Conservation (phyloP, 2,888 invertebrate species). For the Eutolmus rufibarbis region DNA sequence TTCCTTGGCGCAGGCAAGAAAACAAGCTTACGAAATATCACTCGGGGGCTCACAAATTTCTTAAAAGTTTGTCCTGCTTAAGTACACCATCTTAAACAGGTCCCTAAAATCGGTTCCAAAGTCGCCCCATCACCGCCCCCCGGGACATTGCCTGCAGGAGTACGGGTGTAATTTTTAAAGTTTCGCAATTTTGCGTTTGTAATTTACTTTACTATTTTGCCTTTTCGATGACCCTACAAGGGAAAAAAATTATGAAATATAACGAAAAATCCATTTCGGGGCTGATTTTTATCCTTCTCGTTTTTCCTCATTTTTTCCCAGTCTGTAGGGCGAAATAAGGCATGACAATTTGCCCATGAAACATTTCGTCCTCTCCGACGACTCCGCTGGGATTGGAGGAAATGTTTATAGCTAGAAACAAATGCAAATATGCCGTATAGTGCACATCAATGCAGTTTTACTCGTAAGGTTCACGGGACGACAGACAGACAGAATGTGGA, state of each 20-base stretch:
- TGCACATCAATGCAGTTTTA: background rate
- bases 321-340: background rate
- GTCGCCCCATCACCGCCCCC: background rate
- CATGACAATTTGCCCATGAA: background rate
- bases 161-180: background rate
- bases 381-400: background rate
- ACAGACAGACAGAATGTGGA: background rate
- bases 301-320: background rate
- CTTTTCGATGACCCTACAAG: background rate
- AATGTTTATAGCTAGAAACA: background rate
- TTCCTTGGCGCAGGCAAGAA: background rate
- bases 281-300: background rate
- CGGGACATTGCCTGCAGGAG: background rate
- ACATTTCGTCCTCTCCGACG: background rate
- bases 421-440: background rate
- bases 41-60: background rate
- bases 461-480: background rate
- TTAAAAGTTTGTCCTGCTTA: background rate
- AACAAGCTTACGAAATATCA: background rate
- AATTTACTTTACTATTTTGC: background rate
- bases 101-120: background rate
- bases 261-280: background rate
- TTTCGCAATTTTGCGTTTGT: background rate
- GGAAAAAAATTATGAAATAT: background rate
- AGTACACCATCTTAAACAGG: background rate